These are phyloP conservation scores for Lepidurus apus DNA, from an alignment of 1,140 invertebrate genomes.

Conservation along the genomic window DNA sequence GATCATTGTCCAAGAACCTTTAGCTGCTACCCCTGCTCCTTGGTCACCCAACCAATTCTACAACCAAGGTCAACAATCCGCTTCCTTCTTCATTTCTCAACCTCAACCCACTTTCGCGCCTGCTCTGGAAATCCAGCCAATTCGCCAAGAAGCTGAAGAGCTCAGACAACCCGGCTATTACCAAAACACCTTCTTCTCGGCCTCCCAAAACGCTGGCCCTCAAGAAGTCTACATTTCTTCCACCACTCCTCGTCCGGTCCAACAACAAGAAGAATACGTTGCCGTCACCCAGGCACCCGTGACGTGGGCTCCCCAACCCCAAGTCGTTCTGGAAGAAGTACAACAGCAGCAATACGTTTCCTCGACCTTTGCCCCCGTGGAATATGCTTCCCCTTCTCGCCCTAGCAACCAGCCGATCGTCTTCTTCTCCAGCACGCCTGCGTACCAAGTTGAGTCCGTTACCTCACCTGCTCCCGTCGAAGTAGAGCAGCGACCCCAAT, in stretches of 20 bases:
- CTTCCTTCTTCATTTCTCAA: background rate
- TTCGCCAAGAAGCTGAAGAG: background rate
- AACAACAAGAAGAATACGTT: background rate
- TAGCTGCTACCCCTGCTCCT: background rate
- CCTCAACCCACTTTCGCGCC: background rate
- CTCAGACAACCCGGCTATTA: background rate
- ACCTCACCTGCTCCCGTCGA: conserved; percentile 16
- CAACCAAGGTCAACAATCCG: background rate
- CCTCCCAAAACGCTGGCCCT: background rate
- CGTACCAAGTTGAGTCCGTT: background rate
- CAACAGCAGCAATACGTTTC: background rate
- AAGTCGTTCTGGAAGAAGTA: background rate
- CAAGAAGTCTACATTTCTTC: background rate
- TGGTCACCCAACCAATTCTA: background rate
- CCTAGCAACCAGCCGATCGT: background rate
- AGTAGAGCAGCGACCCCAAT: conserved; percentile 8
- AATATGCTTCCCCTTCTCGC: background rate
- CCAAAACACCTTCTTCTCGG: background rate
- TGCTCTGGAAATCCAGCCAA: background rate
- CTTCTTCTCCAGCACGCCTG: background rate
- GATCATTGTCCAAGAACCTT: background rate
- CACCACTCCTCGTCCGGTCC: background rate
- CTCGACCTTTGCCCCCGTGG: background rate
- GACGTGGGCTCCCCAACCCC: background rate
- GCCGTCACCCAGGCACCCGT: background rate